Percentiles rank a stretch among this genome's conserved stretches.
phyloP scores from a whole-genome alignment of 2,888 invertebrate genomes.

The Drosophila kuntzei region DNA sequence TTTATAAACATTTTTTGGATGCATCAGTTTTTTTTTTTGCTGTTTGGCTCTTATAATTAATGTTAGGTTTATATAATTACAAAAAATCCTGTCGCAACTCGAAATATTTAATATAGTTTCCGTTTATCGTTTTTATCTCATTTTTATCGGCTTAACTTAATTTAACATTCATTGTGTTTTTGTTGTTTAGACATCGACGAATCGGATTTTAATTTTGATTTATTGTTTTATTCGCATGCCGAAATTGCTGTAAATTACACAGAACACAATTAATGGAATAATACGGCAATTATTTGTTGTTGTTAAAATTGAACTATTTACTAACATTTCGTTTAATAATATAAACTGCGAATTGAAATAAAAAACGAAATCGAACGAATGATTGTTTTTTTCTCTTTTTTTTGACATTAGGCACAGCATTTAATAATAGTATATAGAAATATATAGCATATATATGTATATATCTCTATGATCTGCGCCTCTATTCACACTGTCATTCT shows the following conservation, averaged over 20 bases:
- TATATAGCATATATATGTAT: conserved; percentile 20
- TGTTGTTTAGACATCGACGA: conserved; percentile 29
- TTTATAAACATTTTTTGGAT: conserved; percentile 39
- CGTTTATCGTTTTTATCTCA: conserved; percentile 5
- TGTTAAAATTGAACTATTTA: conserved; percentile 54
- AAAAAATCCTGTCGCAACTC: conserved; percentile 63
- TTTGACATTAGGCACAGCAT: conserved; percentile 18
- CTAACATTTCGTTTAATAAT: conserved; percentile 62
- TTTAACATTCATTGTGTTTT: conserved; percentile 14
- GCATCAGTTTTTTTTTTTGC: conserved; percentile 38
- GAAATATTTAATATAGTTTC: conserved; percentile 30
- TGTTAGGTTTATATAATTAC: conserved; percentile 68
- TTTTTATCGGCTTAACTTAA: conserved; percentile 38
- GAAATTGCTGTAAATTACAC: conserved; percentile 41
- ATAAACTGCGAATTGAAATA: conserved; percentile 39
- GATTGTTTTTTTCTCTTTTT: conserved; percentile 23
- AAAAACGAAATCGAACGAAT: conserved; percentile 43
- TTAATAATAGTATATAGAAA: conserved; percentile 23
- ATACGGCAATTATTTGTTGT: conserved; percentile 51
- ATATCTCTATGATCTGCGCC: conserved; percentile 22
- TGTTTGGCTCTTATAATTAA: conserved; percentile 57
- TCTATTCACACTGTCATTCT: conserved; percentile 22
- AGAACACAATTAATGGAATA: conserved; percentile 67
- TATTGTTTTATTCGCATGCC: conserved; percentile 49
- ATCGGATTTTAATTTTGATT: conserved; percentile 49